Evolutionary conservation across 1,140 invertebrate species (phyloP).

Genomic region (Anoplolepis gracilipes): DNA sequence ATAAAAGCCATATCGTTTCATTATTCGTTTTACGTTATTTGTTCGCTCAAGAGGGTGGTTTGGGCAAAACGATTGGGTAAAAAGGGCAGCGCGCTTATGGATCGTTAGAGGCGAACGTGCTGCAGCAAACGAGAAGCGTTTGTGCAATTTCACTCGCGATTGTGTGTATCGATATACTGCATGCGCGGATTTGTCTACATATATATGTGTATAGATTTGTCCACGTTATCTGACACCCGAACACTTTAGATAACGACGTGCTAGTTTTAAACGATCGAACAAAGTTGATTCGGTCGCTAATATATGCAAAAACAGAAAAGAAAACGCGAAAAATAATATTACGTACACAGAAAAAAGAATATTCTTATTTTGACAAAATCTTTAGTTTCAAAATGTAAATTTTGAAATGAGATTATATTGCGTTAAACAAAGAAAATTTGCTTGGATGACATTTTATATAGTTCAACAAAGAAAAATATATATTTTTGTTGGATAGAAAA

Average conservation of each 20-base stretch:
- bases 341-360: no score
- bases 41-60: background rate
- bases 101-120: constrained; percentile 57
- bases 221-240: constrained; percentile 43
- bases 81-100: constrained; percentile 52
- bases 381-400: no score
- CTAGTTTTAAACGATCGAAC: constrained; percentile 16
- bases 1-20: background rate
- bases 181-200: background rate
- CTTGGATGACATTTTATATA: no score
- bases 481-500: no score
- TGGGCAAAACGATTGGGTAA: background rate
- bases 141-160: constrained; percentile 54
- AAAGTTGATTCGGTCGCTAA: background rate
- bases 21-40: constrained; percentile 42
- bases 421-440: no score
- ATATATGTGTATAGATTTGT: constrained; percentile 13
- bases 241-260: constrained; percentile 32
- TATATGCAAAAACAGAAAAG: background rate
- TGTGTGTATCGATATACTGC: constrained; percentile 22
- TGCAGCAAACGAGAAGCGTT: constrained; percentile 31
- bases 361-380: no score
- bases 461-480: no score
- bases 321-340: no score
- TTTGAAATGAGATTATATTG: no score